Percentiles rank a stretch among this genome's conserved stretches.
Evolutionary conservation across 2,113 vertebrate species (phyloP).

Genomic region (Ochotona princeps): DNA sequence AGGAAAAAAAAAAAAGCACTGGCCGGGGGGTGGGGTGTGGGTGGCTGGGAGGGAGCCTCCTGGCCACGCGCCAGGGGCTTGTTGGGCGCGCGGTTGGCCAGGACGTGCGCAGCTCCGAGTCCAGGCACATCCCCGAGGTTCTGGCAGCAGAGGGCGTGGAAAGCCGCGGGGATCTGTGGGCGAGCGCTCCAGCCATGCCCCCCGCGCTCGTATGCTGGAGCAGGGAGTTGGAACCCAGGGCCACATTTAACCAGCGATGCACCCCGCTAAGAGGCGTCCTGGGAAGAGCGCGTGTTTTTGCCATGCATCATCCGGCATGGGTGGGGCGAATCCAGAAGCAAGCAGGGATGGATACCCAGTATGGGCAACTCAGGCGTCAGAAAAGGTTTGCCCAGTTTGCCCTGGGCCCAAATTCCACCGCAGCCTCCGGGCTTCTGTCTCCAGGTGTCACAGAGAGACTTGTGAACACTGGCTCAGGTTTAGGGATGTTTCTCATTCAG

Average conservation of each 20-base stretch:
- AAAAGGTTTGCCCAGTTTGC: not conserved
- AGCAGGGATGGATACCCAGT: slow-evolving; percentile 19
- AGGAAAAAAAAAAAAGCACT: slow-evolving; percentile 24
- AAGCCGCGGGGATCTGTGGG: slow-evolving; percentile 32
- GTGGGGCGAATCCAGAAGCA: not conserved
- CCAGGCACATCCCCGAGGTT: slow-evolving; percentile 79
- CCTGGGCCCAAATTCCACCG: not conserved
- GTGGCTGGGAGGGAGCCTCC: slow-evolving; percentile 81
- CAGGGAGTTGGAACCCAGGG: slow-evolving; percentile 68
- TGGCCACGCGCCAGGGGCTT: slow-evolving; percentile 83
- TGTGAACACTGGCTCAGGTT: slow-evolving; percentile 33
- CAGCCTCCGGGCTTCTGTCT: not conserved
- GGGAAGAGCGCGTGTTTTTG: slow-evolving; percentile 23
- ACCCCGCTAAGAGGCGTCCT: not conserved
- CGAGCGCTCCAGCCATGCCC: slow-evolving; percentile 3
- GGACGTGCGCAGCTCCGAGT: slow-evolving; percentile 76
- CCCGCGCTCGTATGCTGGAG: not conserved
- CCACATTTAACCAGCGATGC: slow-evolving; percentile 59
- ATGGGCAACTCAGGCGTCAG: not conserved
- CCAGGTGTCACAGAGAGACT: not conserved
- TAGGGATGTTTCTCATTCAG: not conserved
- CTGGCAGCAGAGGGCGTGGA: slow-evolving; percentile 67
- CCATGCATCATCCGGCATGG: slow-evolving; percentile 50
- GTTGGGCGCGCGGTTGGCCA: slow-evolving; percentile 77
- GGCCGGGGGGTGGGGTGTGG: slow-evolving; percentile 78